Percentiles rank a stretch among this genome's conserved stretches.
Evolutionary conservation across 2,888 invertebrate genomes (phyloP).

Genomic region (Chymomyza procnemis): DNA sequence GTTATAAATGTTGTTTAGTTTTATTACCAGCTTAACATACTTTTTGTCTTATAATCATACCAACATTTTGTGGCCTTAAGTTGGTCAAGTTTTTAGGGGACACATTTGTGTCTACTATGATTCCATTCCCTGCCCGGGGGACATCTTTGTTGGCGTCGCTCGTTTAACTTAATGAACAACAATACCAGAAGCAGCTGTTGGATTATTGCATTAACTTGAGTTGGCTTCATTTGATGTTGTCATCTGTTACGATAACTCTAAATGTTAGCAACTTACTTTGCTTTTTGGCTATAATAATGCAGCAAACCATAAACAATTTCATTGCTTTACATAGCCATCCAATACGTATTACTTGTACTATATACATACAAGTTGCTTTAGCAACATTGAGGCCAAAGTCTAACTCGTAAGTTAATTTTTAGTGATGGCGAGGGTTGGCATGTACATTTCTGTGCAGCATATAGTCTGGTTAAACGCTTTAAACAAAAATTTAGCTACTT

Average conservation of each 20-base stretch:
- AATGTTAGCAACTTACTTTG: background rate
- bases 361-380: background rate
- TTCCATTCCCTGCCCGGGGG: slow-evolving; percentile 39
- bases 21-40: background rate
- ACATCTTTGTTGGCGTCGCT: slow-evolving; percentile 9
- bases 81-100: slow-evolving; percentile 12
- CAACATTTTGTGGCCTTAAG: slow-evolving; percentile 10
- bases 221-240: background rate
- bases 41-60: background rate
- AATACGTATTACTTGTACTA: background rate
- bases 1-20: slow-evolving; percentile 38
- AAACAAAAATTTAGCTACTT: too few species aligned
- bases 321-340: background rate
- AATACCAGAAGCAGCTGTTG: slow-evolving; percentile 10
- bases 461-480: too few species aligned
- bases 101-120: slow-evolving; percentile 26
- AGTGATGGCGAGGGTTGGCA: background rate
- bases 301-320: background rate
- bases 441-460: too few species aligned
- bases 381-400: background rate
- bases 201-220: background rate
- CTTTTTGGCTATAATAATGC: background rate
- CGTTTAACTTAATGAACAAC: slow-evolving; percentile 9
- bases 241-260: background rate
- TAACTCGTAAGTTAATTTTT: background rate